Evolutionary conservation across 2,113 vertebrate genomes (phyloP).

Genomic region (Melanostigma gelatinosum): DNA sequence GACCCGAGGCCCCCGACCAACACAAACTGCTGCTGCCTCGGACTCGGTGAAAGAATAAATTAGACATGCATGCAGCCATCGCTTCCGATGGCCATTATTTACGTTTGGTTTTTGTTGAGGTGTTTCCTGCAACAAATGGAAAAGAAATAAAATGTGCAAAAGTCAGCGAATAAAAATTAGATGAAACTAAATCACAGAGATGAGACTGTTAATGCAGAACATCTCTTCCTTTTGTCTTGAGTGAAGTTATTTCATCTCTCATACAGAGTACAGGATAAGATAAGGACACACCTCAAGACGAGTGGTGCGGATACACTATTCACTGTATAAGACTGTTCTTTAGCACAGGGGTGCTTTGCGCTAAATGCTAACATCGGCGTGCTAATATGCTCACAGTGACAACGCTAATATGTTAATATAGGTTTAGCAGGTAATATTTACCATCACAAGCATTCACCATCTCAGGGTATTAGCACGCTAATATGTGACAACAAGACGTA

Average conservation of each 20-base stretch:
- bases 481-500: too few relatives aligned
- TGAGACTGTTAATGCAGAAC: not conserved
- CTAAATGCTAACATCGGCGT: not conserved
- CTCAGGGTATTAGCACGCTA: not conserved
- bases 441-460: not conserved
- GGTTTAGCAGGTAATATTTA: not conserved
- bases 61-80: not conserved
- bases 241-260: not conserved
- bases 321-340: not conserved
- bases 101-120: not conserved
- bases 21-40: slow-evolving; percentile 23
- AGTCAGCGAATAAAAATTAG: not conserved
- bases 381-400: not conserved
- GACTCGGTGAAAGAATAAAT: slow-evolving; percentile 1
- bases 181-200: not conserved
- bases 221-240: not conserved
- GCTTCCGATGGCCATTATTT: slow-evolving; percentile 21
- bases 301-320: too few relatives aligned
- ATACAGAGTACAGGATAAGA: not conserved
- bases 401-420: not conserved
- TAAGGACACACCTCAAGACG: too few relatives aligned
- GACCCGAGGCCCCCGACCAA: slow-evolving; percentile 27
- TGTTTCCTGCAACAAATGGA: slow-evolving; percentile 23
- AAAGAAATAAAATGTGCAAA: not conserved
- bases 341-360: not conserved